Base-by-base conservation (phyloP, 2,888 invertebrate species). In the Drosophila parthenogenetica region DNA sequence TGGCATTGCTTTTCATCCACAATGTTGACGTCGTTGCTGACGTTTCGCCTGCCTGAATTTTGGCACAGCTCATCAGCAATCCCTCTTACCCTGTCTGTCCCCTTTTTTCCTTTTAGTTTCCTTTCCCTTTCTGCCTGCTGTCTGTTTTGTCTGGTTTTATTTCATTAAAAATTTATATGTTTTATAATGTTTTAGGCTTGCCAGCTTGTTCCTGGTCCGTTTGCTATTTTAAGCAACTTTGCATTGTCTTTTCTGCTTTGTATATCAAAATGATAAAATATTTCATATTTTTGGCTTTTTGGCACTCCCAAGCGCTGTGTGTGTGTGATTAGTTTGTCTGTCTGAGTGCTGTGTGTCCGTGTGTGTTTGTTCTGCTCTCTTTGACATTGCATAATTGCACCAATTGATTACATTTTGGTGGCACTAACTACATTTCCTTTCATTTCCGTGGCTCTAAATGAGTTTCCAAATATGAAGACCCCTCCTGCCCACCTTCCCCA, bases 301-400 rank as follows among this genome's bases (percentile, higher is more conserved):
- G 50, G 40, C 29, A 37, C 54, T 48, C n/a, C 39, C 43, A 43
- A 46, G 17, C 19, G 49, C n/a, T n/a, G 8, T 13, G 2, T 58
- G 55, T 17, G 43, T 11, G 22, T 8, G 16, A 29, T 29, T 29
- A 29, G 29, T n/a, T n/a, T n/a, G n/a, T n/a, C n/a, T n/a, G n/a
- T n/a, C n/a, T n/a, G 37, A 39, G 10, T 35, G 14, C n/a, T 45
- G 43, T 51, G 16, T 43, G 32, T 45, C 17, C 22, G 35, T 25
- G 10, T 53, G n/a, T 40, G 29, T 46, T 7, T 73, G 25, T 29
- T 42, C 11, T 45, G 43, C 19, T 63, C 14, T 51, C 57, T 37
- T 57, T 71, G 54, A 37, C 70, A 64, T 87, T 87, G 82, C 85
- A 85, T 82, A 87, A 82, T 87, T 87, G 87, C 71, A 72, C 72